phyloP scores from a whole-genome alignment of 2,113 vertebrate genomes.

The Carlito syrichta region DNA sequence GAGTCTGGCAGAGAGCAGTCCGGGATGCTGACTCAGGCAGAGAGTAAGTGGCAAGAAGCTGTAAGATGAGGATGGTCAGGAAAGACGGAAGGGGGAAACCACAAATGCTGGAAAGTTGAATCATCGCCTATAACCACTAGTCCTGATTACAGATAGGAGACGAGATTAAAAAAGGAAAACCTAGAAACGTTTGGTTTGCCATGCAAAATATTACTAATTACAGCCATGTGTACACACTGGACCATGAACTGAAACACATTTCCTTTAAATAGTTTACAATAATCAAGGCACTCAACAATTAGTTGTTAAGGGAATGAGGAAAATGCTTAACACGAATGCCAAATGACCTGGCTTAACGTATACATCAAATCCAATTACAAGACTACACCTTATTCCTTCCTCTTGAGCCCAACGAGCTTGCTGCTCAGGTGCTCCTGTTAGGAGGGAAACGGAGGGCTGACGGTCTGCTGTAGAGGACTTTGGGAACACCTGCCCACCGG shows the following conservation, averaged over 20 bases:
- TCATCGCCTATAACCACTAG: neutral
- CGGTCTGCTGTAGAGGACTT: neutral
- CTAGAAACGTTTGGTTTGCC: constrained; percentile 3
- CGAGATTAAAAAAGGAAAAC: constrained; percentile 42
- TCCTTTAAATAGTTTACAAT: constrained; percentile 13
- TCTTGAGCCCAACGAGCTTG: neutral
- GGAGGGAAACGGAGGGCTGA: neutral
- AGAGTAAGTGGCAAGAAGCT: neutral
- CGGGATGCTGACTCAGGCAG: neutral
- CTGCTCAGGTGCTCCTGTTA: neutral
- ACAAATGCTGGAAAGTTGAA: neutral
- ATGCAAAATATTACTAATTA: constrained; percentile 32
- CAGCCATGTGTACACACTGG: constrained; percentile 4
- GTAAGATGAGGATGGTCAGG: neutral
- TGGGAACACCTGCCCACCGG: too few relatives aligned
- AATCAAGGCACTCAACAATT: neutral
- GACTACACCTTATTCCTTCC: neutral
- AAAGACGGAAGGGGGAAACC: neutral
- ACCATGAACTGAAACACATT: neutral
- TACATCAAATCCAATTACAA: neutral
- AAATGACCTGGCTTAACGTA: neutral
- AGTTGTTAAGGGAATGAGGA: constrained; percentile 11
- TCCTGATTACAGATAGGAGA: constrained; percentile 36
- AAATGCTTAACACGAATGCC: constrained; percentile 1
- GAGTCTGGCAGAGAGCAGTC: neutral